Percentiles rank a stretch among this genome's conserved stretches.
Conservation (phyloP, 1,140 invertebrate genomes). For the Drosophila subobscura region DNA sequence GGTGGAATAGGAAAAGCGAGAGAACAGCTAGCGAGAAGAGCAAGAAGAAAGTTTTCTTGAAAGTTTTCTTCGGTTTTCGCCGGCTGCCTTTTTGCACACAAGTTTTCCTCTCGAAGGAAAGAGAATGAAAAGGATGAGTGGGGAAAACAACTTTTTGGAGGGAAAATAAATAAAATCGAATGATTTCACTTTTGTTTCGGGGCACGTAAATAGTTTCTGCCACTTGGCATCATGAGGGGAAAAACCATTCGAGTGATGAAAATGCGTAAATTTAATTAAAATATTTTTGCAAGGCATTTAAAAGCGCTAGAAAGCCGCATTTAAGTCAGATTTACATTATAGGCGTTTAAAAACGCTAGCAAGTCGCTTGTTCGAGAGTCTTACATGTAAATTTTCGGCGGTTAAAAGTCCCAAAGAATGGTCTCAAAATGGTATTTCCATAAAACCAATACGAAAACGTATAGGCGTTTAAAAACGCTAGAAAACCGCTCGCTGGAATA, state of each 20-base stretch:
- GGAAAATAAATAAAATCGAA: constrained; percentile 75
- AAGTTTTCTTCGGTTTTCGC: constrained; percentile 33
- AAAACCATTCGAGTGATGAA: constrained; percentile 55
- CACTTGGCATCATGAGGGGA: constrained; percentile 6
- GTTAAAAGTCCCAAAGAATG: no score
- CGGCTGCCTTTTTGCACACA: constrained; percentile 59
- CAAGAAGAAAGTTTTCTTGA: constrained; percentile 64
- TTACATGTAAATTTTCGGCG: no score
- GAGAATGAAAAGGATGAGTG: no score
- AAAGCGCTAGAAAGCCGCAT: constrained; percentile 30
- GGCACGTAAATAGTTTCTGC: constrained; percentile 58
- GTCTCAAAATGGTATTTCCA: no score
- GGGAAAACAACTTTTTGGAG: constrained; percentile 54
- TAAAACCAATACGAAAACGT: no score
- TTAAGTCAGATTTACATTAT: neutral
- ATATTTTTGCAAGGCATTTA: constrained; percentile 34
- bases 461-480: neutral
- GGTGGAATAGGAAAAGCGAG: constrained; percentile 27
- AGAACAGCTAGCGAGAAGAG: constrained; percentile 20
- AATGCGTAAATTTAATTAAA: constrained; percentile 71
- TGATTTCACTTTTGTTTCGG: constrained; percentile 62
- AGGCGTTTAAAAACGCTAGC: constrained; percentile 1
- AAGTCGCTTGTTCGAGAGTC: no score
- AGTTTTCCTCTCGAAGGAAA: constrained; percentile 38
- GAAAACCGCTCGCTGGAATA: no score